Percentiles rank a stretch among this genome's conserved stretches.
These are phyloP conservation scores for Xiphydria camelus DNA, from an alignment of 2,888 invertebrate genomes.

Conservation along the genomic window DNA sequence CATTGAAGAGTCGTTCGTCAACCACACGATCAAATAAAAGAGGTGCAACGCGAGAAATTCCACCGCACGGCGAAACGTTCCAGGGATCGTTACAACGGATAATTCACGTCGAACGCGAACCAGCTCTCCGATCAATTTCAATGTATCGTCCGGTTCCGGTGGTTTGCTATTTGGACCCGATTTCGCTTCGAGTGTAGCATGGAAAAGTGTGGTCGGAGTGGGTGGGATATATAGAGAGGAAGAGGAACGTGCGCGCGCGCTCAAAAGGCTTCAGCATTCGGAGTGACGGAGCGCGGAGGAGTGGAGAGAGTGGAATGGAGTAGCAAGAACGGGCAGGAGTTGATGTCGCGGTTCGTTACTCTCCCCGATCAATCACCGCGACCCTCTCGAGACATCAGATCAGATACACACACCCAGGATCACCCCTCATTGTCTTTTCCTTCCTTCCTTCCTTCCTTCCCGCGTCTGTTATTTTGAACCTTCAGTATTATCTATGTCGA, in stretches of 20 bases:
- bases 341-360: slow-evolving; percentile 33
- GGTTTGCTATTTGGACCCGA: slow-evolving; percentile 15
- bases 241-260: neutral
- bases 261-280: too few relatives aligned
- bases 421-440: neutral
- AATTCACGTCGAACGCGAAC: too few relatives aligned
- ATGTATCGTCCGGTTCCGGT: slow-evolving; percentile 29
- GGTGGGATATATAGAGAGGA: neutral
- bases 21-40: too few relatives aligned
- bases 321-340: slow-evolving; percentile 18
- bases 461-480: neutral
- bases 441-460: too few relatives aligned
- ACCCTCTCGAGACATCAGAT: slow-evolving; percentile 17
- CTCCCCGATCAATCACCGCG: slow-evolving; percentile 29
- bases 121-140: slow-evolving; percentile 30
- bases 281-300: too few relatives aligned
- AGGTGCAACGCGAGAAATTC: too few relatives aligned
- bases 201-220: too few relatives aligned
- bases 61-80: too few relatives aligned
- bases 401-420: slow-evolving; percentile 1
- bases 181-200: too few relatives aligned
- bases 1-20: too few relatives aligned
- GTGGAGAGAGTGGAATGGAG: neutral
- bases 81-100: too few relatives aligned
- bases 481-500: neutral